Base-by-base conservation (phyloP, 2,113 vertebrate species). In the Ictidomys tridecemlineatus region DNA sequence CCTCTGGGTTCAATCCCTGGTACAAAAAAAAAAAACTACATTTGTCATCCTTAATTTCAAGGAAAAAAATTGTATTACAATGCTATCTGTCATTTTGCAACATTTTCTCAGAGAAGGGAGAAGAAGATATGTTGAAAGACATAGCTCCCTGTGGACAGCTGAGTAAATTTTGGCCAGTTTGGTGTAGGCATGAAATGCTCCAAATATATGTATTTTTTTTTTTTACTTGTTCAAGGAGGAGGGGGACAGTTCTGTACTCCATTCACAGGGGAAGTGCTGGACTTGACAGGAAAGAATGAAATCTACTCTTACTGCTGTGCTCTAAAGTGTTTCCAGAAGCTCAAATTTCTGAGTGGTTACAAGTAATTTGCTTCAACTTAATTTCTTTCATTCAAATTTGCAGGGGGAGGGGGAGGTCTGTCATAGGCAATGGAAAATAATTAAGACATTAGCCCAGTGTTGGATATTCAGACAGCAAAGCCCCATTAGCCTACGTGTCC, bases 241-340 rank as follows among this genome's bases (percentile, higher is more conserved):
- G 70, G 2, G 53, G 93, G 93, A 58, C 9, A n/a, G 34, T 82
- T 58, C 67, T 51, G 48, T 22, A 37, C 24, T 93, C 61, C 48
- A 13, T 14, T 80, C 65, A 5, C 14, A 90, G 18, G 76, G 73
- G 45, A 90, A 94, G 45, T 67, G 42, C 77, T 96, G 51, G 73
- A 61, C 63, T 93, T 94, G 48, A 97, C 89, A 96, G 94, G 48
- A 77, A 83, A 85, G 96, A 51, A 9, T 85, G 39, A 67, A 89
- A 89, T 37, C 53, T 56, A 58, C 39, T 5, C 37, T 48, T 61
- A 39, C 42, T 76, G 3, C 56, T 95, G 85, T 86, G 17, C 85
- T 83, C 58, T 86, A 58, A 97, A 97, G 91, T 96, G 74, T 94
- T 97, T 96, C 96, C 96, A 94, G 93, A 96, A 96, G 82, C 39